Base-by-base conservation (phyloP, 1,140 invertebrate species). In the Achatina immaculata region DNA sequence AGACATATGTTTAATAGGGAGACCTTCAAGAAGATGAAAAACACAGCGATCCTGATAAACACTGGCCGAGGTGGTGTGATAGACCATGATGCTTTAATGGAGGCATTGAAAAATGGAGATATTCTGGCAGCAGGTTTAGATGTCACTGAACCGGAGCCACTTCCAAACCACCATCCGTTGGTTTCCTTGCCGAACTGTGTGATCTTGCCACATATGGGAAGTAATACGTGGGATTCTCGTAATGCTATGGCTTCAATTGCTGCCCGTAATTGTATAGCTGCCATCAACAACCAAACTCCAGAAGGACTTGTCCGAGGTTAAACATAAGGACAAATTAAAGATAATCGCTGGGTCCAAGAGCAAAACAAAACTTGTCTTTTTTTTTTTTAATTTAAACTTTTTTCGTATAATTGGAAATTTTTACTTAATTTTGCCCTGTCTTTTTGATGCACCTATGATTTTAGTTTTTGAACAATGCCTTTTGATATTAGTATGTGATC, bases 201-300 rank as follows among this genome's bases (percentile, higher is more conserved):
- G 9, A 91, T 98, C 62, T 89, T 98, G 75, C 97, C 97, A 11
- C 97, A 99, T 88, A 97, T 99, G 89, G 97, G 96, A 38, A 97
- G 96, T 92, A 97, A 97, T n/a, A 94, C 95, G 14, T 93, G 93
- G 81, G 94, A 95, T 90, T 95, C 96, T 0, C 93, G 97, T 81
- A 93, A 94, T 75, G 93, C 93, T 85, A 99, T 99, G 97, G 94
- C 95, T 24, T 91, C 93, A 36, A 92, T 97, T 24, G 96, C 96
- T 16, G 96, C 95, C 0, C 91, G 94, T 75, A 99, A 99, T 93
- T 96, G 98, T 85, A 87, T 97, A n/a, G 93, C 95, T 75, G 96
- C 93, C n/a, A 88, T 98, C 0, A 93, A 94, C 77, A 94, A 92
- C 31, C 92, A 94, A 84, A 92, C 93, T 0, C 83, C 86, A 2